phyloP scores from a whole-genome alignment of 2,113 vertebrate genomes.

The Istiophorus platypterus region DNA sequence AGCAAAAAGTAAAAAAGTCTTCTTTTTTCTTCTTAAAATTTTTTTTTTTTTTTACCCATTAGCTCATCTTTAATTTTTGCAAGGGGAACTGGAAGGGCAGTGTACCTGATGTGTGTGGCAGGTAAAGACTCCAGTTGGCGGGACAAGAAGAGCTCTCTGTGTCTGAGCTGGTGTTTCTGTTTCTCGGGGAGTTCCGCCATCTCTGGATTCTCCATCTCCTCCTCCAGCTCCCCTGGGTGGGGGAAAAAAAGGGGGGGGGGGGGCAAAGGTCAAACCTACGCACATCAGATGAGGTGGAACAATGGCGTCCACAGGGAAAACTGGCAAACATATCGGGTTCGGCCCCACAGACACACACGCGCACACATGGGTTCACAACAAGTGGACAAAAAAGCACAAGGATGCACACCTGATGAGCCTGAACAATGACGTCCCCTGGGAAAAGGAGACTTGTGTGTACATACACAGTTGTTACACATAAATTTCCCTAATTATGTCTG shows the following conservation, averaged over 20 bases:
- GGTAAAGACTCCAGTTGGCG: slow-evolving; percentile 96
- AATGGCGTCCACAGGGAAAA: slow-evolving; percentile 37
- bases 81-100: not conserved
- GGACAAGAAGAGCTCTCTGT: slow-evolving; percentile 95
- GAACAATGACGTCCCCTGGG: slow-evolving; percentile 47
- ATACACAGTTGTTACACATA: slow-evolving; percentile 36
- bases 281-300: slow-evolving; percentile 54
- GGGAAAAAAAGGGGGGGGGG: not conserved
- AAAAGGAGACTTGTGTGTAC: not conserved
- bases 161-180: slow-evolving; percentile 95
- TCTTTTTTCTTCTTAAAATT: too few species aligned
- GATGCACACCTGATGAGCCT: slow-evolving; percentile 46
- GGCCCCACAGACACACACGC: slow-evolving; percentile 2
- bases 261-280: slow-evolving; percentile 51
- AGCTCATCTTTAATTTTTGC: too few species aligned
- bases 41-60: not conserved
- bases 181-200: slow-evolving; percentile 94
- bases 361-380: slow-evolving; percentile 23
- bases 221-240: slow-evolving; percentile 92
- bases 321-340: slow-evolving; percentile 2
- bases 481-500: slow-evolving; percentile 1
- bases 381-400: slow-evolving; percentile 27
- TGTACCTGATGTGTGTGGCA: slow-evolving; percentile 96
- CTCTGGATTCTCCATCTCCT: slow-evolving; percentile 97
- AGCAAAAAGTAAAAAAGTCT: not conserved